Evolutionary conservation across 2,113 vertebrate species (phyloP).

Genomic region (Ageneiosus marmoratus): DNA sequence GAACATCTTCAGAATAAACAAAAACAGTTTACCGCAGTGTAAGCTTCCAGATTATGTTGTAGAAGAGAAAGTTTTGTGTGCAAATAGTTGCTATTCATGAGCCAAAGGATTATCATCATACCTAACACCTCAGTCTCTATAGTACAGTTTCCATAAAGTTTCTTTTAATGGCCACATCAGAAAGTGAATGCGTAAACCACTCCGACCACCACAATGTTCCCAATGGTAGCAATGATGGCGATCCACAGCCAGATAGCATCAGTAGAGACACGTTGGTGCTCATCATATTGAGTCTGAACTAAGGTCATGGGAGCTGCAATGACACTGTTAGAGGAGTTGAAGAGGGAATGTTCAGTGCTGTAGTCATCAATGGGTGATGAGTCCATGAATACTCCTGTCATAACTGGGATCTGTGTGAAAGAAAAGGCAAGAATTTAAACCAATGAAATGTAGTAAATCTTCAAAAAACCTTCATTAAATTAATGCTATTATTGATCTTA

Average conservation of each 20-base stretch:
- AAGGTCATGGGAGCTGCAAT: conserved; percentile 77
- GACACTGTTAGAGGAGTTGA: conserved; percentile 92
- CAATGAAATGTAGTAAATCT: neutral
- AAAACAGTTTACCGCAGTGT: conserved; percentile 29
- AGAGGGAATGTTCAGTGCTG: conserved; percentile 92
- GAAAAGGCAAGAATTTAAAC: neutral
- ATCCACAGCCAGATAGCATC: conserved; percentile 97
- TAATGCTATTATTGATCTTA: neutral
- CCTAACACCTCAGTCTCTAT: neutral
- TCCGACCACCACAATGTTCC: conserved; percentile 96
- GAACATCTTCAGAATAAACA: conserved; percentile 46
- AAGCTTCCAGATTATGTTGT: neutral
- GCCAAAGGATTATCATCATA: neutral
- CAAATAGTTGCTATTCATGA: neutral
- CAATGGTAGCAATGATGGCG: conserved; percentile 94
- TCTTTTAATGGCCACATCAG: conserved; percentile 68
- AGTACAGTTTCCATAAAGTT: neutral
- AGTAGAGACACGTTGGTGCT: conserved; percentile 84
- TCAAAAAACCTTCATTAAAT: neutral
- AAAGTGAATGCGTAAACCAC: conserved; percentile 97
- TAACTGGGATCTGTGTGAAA: conserved; percentile 90
- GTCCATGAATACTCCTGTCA: conserved; percentile 98
- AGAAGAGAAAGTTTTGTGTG: neutral
- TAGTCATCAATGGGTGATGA: conserved; percentile 95
- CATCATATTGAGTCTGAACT: conserved; percentile 80